Conservation (phyloP, 37 sponge, comb jelly and placozoan species). For the Chondrilla cf. caribensis region DNA sequence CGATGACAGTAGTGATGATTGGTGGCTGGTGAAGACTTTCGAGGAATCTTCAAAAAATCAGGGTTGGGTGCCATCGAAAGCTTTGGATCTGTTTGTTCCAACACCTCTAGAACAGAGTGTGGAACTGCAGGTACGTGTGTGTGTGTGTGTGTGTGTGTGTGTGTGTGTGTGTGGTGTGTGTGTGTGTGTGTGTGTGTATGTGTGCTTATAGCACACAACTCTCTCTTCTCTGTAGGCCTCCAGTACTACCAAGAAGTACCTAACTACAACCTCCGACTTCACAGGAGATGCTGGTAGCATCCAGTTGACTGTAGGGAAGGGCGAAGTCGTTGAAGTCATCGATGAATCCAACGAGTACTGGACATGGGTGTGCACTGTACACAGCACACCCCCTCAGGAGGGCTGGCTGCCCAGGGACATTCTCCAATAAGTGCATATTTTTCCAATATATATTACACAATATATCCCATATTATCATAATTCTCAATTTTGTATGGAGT, state of each 20-base stretch:
- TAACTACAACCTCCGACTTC: slow-evolving; percentile 40
- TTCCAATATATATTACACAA: too few relatives aligned
- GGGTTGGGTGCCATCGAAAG: slow-evolving; percentile 54
- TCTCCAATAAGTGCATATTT: too few relatives aligned
- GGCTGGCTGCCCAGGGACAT: slow-evolving; percentile 65
- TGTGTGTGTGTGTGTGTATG: too few relatives aligned
- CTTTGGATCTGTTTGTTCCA: slow-evolving; percentile 10
- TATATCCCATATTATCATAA: too few relatives aligned
- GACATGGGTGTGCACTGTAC: slow-evolving; percentile 36
- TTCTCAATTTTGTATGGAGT: too few relatives aligned
- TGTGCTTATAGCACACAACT: too few relatives aligned
- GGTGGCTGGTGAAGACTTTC: slow-evolving; percentile 71
- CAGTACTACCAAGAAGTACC: not conserved
- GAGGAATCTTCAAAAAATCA: slow-evolving; percentile 10
- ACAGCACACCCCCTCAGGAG: slow-evolving; percentile 23
- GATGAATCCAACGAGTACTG: slow-evolving; percentile 63
- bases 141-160: too few relatives aligned
- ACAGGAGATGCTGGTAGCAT: slow-evolving; percentile 21
- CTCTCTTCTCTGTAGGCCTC: too few relatives aligned
- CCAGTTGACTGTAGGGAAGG: slow-evolving; percentile 42
- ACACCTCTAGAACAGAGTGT: too few relatives aligned
- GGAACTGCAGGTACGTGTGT: too few relatives aligned
- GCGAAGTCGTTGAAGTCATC: slow-evolving; percentile 61
- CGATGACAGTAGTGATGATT: slow-evolving; percentile 58
- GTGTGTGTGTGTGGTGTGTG: too few relatives aligned